Evolutionary conservation across 30 jellyfish, hydroid and myxozoan genomes (phyloP), one percentile per base, ranked within the genome.

Genomic region (Aurelia aurita): DNA sequence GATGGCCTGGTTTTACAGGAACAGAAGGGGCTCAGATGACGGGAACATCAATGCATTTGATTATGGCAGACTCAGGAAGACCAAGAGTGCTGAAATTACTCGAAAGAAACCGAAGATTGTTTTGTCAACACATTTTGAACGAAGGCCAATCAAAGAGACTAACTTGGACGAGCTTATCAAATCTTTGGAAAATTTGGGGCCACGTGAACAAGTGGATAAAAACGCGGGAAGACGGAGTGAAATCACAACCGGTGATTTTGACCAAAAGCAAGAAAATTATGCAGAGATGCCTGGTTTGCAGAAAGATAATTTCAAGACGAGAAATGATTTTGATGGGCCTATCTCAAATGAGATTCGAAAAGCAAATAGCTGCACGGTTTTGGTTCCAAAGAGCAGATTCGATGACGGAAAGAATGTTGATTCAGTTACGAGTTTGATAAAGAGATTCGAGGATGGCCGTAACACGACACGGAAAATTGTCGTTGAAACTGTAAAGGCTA

Each of bases 141-240:
- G 77, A 49, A 75, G 76, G 64, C 89, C 97, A 3, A 62, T 90
- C 43, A 83, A 82, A 61, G 97, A 83, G 70, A 90, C 97, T 1
- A 84, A 90, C 81, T 54, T 90, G 64, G 97, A 90, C 58, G 96
- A 90, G 21, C 55, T 90, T 27, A 90, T 90, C 79, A 79, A 84
- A 62, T 83, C 96, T 58, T 43, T 90, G 65, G 87, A 89, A 28
- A 35, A 58, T 59, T 47, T 83, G 29, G 75, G 71, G 27, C 85
- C 93, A 31, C 87, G 80, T 28, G 35, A 28, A 74, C 55, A 11
- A 3, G 47, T 19, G 20, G 69, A n/a, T 2, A 71, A 49, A 74
- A 74, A 22, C 53, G 58, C 87, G 34, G 87, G 26, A 34, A 57
- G 14, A 23, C 0, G 18, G 22, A 20, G 29, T 16, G 13, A 57